These are phyloP conservation scores for Calycopis cecrops DNA, from an alignment of 1,140 invertebrate genomes.

Conservation along the genomic window DNA sequence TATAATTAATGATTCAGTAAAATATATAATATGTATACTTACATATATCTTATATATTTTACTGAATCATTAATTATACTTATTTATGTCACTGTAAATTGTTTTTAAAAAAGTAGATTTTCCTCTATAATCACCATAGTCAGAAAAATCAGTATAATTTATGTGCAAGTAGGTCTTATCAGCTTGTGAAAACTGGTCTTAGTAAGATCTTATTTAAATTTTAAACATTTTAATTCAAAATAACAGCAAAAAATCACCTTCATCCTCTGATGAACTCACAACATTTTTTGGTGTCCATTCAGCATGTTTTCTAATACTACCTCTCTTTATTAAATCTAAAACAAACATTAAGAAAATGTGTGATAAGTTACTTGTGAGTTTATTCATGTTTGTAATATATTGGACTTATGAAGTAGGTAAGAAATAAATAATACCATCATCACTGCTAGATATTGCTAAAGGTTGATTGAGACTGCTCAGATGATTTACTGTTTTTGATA, in stretches of 20 bases:
- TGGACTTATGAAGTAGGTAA: not conserved
- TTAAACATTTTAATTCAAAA: not conserved
- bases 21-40: no score
- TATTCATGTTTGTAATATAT: not conserved
- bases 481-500: slow-evolving; percentile 20
- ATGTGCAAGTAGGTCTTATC: no score
- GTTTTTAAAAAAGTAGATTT: no score
- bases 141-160: no score
- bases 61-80: no score
- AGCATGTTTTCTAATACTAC: slow-evolving; percentile 33
- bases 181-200: no score
- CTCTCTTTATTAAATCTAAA: slow-evolving; percentile 34
- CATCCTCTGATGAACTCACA: slow-evolving; percentile 50
- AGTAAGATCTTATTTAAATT: not conserved
- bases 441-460: slow-evolving; percentile 40
- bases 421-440: slow-evolving; percentile 40
- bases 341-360: not conserved
- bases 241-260: slow-evolving; percentile 30
- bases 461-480: slow-evolving; percentile 27
- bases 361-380: no score
- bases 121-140: no score
- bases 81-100: no score
- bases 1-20: no score
- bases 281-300: slow-evolving; percentile 31
- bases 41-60: no score